Base-by-base conservation (phyloP, 1,140 invertebrate species). In the Ceratosolen fusciceps region DNA sequence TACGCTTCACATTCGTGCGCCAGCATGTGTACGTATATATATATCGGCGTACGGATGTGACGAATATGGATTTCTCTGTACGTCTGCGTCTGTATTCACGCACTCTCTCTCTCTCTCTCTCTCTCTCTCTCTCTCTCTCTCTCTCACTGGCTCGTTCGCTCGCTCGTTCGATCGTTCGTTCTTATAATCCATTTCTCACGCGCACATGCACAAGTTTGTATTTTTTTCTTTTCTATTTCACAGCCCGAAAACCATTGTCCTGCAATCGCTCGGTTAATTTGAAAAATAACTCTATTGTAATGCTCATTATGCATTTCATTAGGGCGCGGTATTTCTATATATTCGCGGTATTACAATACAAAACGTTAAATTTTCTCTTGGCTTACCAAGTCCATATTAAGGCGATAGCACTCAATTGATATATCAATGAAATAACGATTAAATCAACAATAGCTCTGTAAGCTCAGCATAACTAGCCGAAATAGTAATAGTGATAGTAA, bases 201-300 rank as follows among this genome's bases (percentile, higher is more conserved):
- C 14, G 14, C 49, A 19, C 49, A 3, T 19, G 5, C 21, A 19
- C 49, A 52, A 3, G 14, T 19, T 3, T 21, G 14, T 52, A 21
- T 21, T 14, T 3, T 52, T 52, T 16, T 47, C 8, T 47, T n/a
- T 62, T 62, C 12, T 65, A n/a, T 31, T 37, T 67, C 47, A 49
- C 29, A 24, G 16, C 52, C 65, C 65, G 47, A 37, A 62, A 56
- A 31, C 54, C 74, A 8, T 77, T 67, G 65, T 77, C 75, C 65
- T 19, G 65, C 65, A 52, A 70, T 70, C 24, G n/a, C 43, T 52
- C 75, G 75, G 75, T 9, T 29, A 21, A 5, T 58, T 54, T 12
- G 21, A 73, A n/a, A 37, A 73, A 73, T 73, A n/a, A 26, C 31
- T 37, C 19, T 0, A 14, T 0, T n/a, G 4, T 29, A 60, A 60